These are phyloP conservation scores for Drosophila kohkoa DNA, from an alignment of 1,140 invertebrate genomes.

Conservation along the genomic window DNA sequence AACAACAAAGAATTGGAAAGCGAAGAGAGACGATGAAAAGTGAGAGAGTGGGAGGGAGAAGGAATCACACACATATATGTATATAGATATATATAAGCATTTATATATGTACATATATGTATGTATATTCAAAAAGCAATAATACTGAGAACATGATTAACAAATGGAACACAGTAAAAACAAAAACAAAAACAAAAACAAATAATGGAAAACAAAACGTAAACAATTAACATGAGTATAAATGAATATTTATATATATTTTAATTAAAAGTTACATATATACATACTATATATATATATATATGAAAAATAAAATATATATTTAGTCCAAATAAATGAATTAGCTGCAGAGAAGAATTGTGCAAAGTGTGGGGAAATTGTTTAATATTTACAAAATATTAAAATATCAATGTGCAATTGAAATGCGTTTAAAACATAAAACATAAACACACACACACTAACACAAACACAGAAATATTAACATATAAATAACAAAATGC, in stretches of 20 bases:
- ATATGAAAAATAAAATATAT: slow-evolving; percentile 59
- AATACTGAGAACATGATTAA: slow-evolving; percentile 70
- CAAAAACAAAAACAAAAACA: slow-evolving; percentile 33
- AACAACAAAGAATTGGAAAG: slow-evolving; percentile 42
- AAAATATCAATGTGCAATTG: slow-evolving; percentile 82
- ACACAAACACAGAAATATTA: not conserved
- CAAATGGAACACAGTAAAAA: slow-evolving; percentile 57
- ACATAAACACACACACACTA: slow-evolving; percentile 16
- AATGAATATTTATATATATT: slow-evolving; percentile 35
- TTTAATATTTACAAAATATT: slow-evolving; percentile 83
- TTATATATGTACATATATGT: slow-evolving; percentile 16
- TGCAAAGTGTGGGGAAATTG: slow-evolving; percentile 39
- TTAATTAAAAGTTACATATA: slow-evolving; percentile 74
- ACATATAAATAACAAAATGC: slow-evolving; percentile 17
- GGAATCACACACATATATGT: slow-evolving; percentile 55
- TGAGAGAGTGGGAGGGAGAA: slow-evolving; percentile 33
- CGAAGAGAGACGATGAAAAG: slow-evolving; percentile 14
- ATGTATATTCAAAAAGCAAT: slow-evolving; percentile 71
- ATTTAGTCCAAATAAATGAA: slow-evolving; percentile 72
- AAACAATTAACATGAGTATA: slow-evolving; percentile 26
- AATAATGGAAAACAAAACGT: slow-evolving; percentile 10
- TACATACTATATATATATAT: slow-evolving; percentile 67
- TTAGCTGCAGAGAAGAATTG: slow-evolving; percentile 38
- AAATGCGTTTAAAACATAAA: slow-evolving; percentile 73
- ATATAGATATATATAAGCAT: slow-evolving; percentile 33